Base-by-base conservation (phyloP, 2,888 invertebrate genomes). In the Fragum sueziense region DNA sequence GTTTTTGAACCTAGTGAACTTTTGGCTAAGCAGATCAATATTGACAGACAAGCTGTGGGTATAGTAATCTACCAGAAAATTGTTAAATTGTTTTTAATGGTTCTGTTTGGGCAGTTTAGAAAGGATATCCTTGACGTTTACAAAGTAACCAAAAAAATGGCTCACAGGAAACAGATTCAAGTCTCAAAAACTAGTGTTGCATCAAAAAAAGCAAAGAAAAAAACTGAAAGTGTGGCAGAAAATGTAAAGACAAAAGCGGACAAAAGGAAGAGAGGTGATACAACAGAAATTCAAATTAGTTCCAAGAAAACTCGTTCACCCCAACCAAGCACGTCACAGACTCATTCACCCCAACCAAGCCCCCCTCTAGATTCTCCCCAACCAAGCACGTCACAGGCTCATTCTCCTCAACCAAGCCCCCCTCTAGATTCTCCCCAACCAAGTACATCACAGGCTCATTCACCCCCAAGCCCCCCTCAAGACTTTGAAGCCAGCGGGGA, bases 61-160 rank as follows among this genome's bases (percentile, higher is more conserved):
- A 41, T 31, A 68, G 57, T 57, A 20, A 62, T 79, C 14, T 79
- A 57, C 61, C 34, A 74, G 29, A 57, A 73, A 54, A 72, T 76
- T 11, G 25, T 76, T 2, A 70, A 76, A n/a, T 34, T 57, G 9
- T 70, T 54, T 76, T 59, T 80, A 47, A 33, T 73, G 41, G 73
- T 76, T 37, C 61, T 79, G 70, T 51, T 79, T 14, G 57, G 57
- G 20, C 79, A 79, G 27, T 79, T 79, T 29, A 70, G 79, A 25
- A 79, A 79, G 57, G 79, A 79, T 25, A 34, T 59, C 2, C 25
- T 54, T 20, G 70, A 70, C 33, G 31, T 22, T 52, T 70, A 33
- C 31, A 29, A 70, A 20, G 22, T 70, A 20, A 14, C 33, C 29
- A 70, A 54, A 31, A 70, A 70, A 52, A 70, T 70, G 69, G 69